A percentile compares a stretch with the other conserved stretches of the same genome.
Evolutionary conservation across 2,888 invertebrate species (phyloP).

Genomic region (Lysandra coridon): DNA sequence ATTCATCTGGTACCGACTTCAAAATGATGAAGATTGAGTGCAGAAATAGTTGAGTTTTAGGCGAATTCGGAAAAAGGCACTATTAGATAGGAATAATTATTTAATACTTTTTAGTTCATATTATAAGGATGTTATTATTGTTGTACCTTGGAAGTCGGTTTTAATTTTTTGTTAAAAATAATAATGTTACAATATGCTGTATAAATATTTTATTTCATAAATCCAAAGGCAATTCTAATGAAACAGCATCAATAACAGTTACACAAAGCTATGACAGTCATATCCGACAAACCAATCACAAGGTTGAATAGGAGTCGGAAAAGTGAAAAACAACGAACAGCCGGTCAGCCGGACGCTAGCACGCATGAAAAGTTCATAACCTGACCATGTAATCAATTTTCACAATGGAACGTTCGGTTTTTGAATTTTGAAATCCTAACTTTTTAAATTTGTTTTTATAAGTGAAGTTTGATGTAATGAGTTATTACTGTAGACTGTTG

Average conservation of each 20-base stretch:
- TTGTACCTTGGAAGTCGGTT: no score
- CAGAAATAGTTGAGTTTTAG: no score
- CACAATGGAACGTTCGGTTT: neutral
- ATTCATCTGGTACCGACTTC: no score
- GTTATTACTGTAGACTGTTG: neutral
- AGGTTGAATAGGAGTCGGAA: neutral
- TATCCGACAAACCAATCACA: neutral
- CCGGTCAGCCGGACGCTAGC: conserved; percentile 13
- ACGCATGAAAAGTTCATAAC: conserved; percentile 24
- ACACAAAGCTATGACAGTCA: neutral
- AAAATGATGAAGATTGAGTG: no score
- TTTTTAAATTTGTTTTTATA: neutral
- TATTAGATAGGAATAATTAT: no score
- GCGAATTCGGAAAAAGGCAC: no score
- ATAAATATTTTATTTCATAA: neutral
- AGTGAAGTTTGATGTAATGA: neutral
- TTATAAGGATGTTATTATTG: no score
- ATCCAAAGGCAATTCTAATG: neutral
- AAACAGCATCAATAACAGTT: neutral
- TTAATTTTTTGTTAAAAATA: no score
- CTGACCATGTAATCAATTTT: neutral
- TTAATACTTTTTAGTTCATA: no score
- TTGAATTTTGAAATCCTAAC: neutral
- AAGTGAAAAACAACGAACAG: conserved; percentile 14
- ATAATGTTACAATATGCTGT: no score